Percentiles rank a stretch among this genome's conserved stretches.
phyloP scores from a whole-genome alignment of 2,888 invertebrate species.

The Imbricaverruca yamaguchii region DNA sequence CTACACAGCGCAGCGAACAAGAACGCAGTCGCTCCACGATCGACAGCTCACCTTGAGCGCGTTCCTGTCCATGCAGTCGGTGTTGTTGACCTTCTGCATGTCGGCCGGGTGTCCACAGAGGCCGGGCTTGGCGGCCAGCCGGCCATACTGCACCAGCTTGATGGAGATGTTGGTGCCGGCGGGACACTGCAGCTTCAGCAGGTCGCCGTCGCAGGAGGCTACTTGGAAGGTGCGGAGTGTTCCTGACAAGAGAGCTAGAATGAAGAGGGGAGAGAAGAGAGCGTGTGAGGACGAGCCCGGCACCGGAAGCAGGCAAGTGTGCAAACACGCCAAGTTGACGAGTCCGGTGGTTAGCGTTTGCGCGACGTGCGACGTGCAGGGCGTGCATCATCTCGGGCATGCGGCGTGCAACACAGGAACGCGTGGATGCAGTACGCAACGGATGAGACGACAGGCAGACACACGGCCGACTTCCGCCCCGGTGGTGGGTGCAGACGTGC shows the following conservation, averaged over 20 bases:
- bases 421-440: no score
- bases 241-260: constrained; percentile 77
- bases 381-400: no score
- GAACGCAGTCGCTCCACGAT: no score
- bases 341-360: no score
- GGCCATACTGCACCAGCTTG: constrained; percentile 82
- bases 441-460: no score
- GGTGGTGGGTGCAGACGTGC: no score
- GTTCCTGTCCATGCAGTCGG: constrained; percentile 38
- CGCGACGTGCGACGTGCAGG: no score
- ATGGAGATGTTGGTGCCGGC: constrained; percentile 84
- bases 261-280: constrained; percentile 30
- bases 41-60: constrained; percentile 36
- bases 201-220: constrained; percentile 85
- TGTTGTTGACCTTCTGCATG: constrained; percentile 35
- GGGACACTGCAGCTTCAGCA: constrained; percentile 79
- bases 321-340: no score
- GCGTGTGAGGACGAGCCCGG: neutral
- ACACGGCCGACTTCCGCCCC: no score
- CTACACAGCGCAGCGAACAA: no score
- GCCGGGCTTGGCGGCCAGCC: constrained; percentile 43
- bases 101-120: constrained; percentile 45
- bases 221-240: constrained; percentile 84
- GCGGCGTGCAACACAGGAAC: no score
- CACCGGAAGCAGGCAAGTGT: neutral